A percentile compares a stretch with the other conserved stretches of the same genome.
These are phyloP conservation scores for Netelia fuscicornis DNA, from an alignment of 2,888 invertebrate species.

Conservation along the genomic window DNA sequence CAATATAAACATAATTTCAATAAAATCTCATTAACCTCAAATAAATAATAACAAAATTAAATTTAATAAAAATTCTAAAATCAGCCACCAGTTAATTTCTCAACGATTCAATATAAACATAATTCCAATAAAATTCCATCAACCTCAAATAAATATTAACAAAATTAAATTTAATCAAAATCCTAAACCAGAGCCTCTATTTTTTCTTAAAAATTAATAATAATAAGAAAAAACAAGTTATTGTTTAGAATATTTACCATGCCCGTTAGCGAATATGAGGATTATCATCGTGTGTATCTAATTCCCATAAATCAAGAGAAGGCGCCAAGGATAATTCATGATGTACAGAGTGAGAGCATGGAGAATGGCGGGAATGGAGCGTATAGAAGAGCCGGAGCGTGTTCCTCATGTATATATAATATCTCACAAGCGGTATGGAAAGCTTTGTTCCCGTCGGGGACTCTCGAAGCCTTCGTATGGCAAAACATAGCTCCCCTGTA, in stretches of 20 bases:
- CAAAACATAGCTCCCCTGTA: background rate
- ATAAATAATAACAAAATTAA: too few species aligned
- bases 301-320: conserved; percentile 30
- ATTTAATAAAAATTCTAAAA: too few species aligned
- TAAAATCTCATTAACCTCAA: too few species aligned
- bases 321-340: conserved; percentile 46
- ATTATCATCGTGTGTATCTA: conserved; percentile 28
- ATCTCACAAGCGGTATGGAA: background rate
- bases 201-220: too few species aligned
- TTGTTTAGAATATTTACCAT: background rate
- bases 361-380: background rate
- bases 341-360: background rate
- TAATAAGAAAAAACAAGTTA: too few species aligned
- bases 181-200: too few species aligned
- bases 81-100: too few species aligned
- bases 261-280: conserved; percentile 21
- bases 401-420: background rate
- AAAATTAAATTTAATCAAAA: too few species aligned
- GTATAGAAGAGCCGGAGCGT: background rate
- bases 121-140: too few species aligned
- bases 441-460: conserved; percentile 9
- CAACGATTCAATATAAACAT: too few species aligned
- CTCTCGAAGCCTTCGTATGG: conserved; percentile 8
- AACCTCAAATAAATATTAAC: too few species aligned
- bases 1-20: too few species aligned